phyloP scores from a whole-genome alignment of 2,888 invertebrate species.

The Listrodromus nycthemerus region DNA sequence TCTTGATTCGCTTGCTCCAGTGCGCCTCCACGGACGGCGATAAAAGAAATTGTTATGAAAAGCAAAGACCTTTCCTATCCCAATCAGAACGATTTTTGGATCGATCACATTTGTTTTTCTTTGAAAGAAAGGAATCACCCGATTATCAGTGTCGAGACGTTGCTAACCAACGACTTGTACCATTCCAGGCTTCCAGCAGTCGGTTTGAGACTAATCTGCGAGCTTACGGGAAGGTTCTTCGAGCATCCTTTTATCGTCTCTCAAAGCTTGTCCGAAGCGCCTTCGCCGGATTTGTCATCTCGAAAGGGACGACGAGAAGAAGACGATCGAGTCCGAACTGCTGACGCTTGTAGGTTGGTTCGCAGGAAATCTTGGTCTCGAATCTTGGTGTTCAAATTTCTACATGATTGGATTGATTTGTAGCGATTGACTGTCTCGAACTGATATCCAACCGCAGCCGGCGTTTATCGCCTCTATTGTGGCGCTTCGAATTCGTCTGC shows the following conservation, averaged over 20 bases:
- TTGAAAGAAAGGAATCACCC: not conserved
- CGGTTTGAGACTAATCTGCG: not conserved
- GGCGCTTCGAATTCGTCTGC: not conserved
- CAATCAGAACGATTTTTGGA: not conserved
- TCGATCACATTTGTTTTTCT: not conserved
- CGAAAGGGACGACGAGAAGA: too few relatives aligned
- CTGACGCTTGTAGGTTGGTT: too few relatives aligned
- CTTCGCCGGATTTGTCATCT: too few relatives aligned
- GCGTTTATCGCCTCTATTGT: not conserved
- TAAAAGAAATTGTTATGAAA: constrained; percentile 44
- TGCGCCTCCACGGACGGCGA: not conserved
- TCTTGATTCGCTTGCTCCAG: constrained; percentile 37
- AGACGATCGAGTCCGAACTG: too few relatives aligned
- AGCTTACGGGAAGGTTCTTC: not conserved
- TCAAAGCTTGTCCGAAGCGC: too few relatives aligned
- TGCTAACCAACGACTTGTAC: too few relatives aligned
- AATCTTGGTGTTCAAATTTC: not conserved
- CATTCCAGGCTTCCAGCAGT: too few relatives aligned
- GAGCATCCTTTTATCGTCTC: not conserved
- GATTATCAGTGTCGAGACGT: not conserved
- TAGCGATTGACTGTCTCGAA: constrained; percentile 13
- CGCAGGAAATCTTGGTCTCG: too few relatives aligned
- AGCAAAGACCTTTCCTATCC: constrained; percentile 11
- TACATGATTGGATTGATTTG: not conserved
- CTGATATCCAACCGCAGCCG: not conserved